A percentile compares a stretch with the other conserved stretches of the same genome.
Evolutionary conservation across 2,113 vertebrate genomes (phyloP).

Genomic region (Phaethon lepturus): DNA sequence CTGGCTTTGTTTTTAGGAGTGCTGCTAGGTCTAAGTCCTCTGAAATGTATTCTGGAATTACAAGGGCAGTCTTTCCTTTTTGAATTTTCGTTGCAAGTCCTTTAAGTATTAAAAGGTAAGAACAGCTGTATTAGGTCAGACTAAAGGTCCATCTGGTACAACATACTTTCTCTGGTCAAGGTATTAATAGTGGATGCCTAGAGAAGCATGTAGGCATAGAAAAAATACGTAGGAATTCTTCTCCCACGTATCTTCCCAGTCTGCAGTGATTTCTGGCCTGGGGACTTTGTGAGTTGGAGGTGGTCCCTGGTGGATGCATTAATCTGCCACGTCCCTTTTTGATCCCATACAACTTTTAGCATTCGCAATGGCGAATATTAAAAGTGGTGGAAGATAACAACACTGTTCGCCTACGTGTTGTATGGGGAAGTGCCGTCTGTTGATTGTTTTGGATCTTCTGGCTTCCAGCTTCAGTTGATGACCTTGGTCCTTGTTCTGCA

Average conservation of each 20-base stretch:
- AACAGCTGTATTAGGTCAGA: background rate
- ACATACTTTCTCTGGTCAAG: background rate
- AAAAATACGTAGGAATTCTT: background rate
- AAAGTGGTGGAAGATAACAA: background rate
- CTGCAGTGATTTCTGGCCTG: background rate
- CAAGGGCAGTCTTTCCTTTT: background rate
- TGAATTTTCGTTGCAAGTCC: background rate
- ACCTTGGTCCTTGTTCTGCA: background rate
- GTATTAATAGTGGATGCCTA: background rate
- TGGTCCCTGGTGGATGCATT: background rate
- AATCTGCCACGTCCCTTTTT: background rate
- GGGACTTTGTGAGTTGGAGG: background rate
- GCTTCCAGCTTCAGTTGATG: background rate
- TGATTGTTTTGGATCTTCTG: background rate
- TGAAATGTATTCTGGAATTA: background rate
- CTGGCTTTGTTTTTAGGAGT: background rate
- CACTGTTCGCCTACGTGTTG: fast-evolving
- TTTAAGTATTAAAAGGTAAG: background rate
- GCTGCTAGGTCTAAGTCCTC: background rate
- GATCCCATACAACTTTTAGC: background rate
- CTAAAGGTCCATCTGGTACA: background rate
- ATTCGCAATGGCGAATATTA: background rate
- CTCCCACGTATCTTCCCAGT: background rate
- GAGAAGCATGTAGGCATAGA: background rate
- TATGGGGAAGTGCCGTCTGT: background rate